Evolutionary conservation across 2,113 vertebrate species (phyloP).

Genomic region (Larimichthys crocea): DNA sequence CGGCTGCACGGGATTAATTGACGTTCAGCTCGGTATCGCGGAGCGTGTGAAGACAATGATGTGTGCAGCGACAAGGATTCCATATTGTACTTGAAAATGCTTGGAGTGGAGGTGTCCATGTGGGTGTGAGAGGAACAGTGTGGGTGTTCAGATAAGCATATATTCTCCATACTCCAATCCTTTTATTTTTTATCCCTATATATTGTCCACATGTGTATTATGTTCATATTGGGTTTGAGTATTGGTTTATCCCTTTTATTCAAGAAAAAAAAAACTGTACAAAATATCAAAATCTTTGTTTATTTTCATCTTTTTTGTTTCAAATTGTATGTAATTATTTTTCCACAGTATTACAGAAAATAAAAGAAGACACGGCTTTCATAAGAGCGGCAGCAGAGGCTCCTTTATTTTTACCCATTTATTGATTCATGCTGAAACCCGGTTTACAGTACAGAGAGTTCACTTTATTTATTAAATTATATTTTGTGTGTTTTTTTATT

Average conservation of each 20-base stretch:
- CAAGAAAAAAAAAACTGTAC: constrained; percentile 64
- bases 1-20: constrained; percentile 7
- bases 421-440: not conserved
- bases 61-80: constrained; percentile 9
- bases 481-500: not conserved
- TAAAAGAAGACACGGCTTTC: constrained; percentile 83
- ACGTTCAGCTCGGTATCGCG: constrained; percentile 2
- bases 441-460: not conserved
- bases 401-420: constrained; percentile 15
- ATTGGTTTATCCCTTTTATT: constrained; percentile 67
- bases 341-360: constrained; percentile 83
- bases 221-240: constrained; percentile 52
- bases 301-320: constrained; percentile 68
- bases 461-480: not conserved
- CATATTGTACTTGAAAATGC: constrained; percentile 39
- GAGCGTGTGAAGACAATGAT: constrained; percentile 33
- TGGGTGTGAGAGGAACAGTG: not conserved
- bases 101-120: constrained; percentile 23
- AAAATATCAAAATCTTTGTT: constrained; percentile 69
- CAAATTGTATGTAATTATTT: constrained; percentile 86
- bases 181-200: constrained; percentile 51
- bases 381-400: constrained; percentile 58
- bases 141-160: constrained; percentile 32
- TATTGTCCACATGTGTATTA: constrained; percentile 59
- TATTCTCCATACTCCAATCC: constrained; percentile 43